These are phyloP conservation scores for Ypsolopha scabrella DNA, from an alignment of 2,888 invertebrate genomes.

Conservation along the genomic window DNA sequence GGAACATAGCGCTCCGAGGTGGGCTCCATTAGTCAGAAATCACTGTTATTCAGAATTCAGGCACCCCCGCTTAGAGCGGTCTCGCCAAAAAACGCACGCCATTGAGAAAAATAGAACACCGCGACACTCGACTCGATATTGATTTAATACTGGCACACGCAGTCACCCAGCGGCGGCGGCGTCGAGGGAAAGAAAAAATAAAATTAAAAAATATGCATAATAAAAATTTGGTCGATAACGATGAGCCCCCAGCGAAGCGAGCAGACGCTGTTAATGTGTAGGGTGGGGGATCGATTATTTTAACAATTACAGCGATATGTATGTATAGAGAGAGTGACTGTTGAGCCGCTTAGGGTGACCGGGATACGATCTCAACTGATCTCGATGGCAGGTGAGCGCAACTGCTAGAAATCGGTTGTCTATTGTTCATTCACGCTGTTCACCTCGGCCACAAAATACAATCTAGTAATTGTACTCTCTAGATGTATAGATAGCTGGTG, in stretches of 20 bases:
- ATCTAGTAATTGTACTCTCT: no score
- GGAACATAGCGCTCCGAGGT: not conserved
- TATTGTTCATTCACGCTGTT: no score
- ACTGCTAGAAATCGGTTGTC: no score
- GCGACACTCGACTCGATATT: slow-evolving; percentile 34
- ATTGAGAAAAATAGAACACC: slow-evolving; percentile 30
- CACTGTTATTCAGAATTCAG: slow-evolving; percentile 6
- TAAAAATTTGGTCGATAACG: slow-evolving; percentile 63
- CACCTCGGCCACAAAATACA: no score
- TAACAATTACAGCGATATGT: slow-evolving; percentile 28
- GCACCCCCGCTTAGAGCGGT: slow-evolving; percentile 3
- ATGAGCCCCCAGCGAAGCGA: slow-evolving; percentile 34
- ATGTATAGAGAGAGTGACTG: slow-evolving; percentile 14
- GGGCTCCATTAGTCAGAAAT: slow-evolving; percentile 31
- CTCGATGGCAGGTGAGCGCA: no score
- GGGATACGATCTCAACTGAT: no score
- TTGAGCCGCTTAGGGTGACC: slow-evolving; percentile 10
- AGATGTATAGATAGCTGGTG: no score
- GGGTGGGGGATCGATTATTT: slow-evolving; percentile 50
- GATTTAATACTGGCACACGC: slow-evolving; percentile 44
- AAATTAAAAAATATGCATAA: slow-evolving; percentile 64
- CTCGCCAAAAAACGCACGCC: slow-evolving; percentile 26
- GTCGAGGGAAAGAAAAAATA: slow-evolving; percentile 45
- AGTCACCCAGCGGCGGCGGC: slow-evolving; percentile 27
- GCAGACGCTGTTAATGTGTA: slow-evolving; percentile 34